Conservation (phyloP, 2,113 vertebrate genomes). For the Galbula dea region DNA sequence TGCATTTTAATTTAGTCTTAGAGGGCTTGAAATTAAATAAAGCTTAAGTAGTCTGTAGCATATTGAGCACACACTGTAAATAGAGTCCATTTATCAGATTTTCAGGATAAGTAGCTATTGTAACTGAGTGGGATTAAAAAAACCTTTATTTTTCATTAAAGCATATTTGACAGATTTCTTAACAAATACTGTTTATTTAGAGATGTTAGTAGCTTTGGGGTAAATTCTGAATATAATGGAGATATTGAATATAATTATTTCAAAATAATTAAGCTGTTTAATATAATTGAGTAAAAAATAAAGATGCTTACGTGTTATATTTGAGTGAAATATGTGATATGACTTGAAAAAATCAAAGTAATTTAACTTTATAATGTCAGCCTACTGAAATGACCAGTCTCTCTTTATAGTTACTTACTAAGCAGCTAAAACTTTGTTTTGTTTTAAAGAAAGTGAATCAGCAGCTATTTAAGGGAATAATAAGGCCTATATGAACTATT, state of each 20-base stretch:
- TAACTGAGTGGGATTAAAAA: background rate
- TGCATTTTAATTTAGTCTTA: constrained; percentile 5
- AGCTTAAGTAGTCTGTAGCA: background rate
- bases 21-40: constrained; percentile 26
- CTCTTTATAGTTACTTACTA: background rate
- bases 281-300: background rate
- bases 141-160: background rate
- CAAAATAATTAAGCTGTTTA: background rate
- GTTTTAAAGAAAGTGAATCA: background rate
- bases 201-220: background rate
- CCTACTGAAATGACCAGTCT: background rate
- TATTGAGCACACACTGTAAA: constrained; percentile 12
- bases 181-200: background rate
- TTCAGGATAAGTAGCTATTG: constrained; percentile 22
- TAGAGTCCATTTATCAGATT: constrained; percentile 24
- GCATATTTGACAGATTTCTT: background rate
- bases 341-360: background rate
- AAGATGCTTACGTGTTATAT: background rate
- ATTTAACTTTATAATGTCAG: background rate
- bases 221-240: background rate
- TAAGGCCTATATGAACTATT: background rate
- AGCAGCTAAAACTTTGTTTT: background rate
- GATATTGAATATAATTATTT: background rate
- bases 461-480: background rate
- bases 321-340: background rate